Base-by-base conservation (phyloP, 2,113 vertebrate genomes). In the Catagonus wagneri region DNA sequence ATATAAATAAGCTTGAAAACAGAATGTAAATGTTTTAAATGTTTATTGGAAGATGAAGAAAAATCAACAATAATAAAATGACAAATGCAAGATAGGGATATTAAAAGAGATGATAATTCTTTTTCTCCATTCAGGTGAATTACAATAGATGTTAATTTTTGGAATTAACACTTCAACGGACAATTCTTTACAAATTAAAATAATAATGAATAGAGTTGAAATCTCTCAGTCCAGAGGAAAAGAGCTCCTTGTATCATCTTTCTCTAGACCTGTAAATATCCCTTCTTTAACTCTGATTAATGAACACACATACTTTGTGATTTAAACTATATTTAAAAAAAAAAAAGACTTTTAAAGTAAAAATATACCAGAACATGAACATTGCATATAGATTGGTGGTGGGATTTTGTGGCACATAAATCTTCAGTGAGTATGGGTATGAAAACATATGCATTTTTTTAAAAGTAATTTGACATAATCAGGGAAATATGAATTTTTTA, bases 41-140 rank as follows among this genome's bases (percentile, higher is more conserved):
- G 17, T 94, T 96, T 97, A 98, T 89, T 96, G 65, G 54, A 96
- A 90, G 36, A 91, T 71, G 34, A 90, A 90, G 2, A 39, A 58
- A 20, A 96, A 36, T 56, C 63, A 90, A 88, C 25, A 93, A 74
- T n/a, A 85, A 89, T 71, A 81, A 52, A 94, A 66, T 68, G 8
- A 34, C 54, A 90, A 78, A 85, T 93, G 3, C 69, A 95, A 86
- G 12, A 83, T 13, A 93, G 34, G 32, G 36, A 68, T 44, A 80
- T 16, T 63, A 72, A 83, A 83, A 92, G 27, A 19, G 27, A 79
- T 44, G 61, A 78, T 15, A 29, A 25, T 91, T 68, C 78, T 32
- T 81, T 90, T 91, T 39, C 34, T 61, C 61, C 66, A 69, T 76
- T 89, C 75, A 89, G 52, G 25, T 32, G 34, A 52, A 11, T 92